Evolutionary conservation across 2,113 vertebrate species (phyloP).

Genomic region (Spermophilus dauricus): DNA sequence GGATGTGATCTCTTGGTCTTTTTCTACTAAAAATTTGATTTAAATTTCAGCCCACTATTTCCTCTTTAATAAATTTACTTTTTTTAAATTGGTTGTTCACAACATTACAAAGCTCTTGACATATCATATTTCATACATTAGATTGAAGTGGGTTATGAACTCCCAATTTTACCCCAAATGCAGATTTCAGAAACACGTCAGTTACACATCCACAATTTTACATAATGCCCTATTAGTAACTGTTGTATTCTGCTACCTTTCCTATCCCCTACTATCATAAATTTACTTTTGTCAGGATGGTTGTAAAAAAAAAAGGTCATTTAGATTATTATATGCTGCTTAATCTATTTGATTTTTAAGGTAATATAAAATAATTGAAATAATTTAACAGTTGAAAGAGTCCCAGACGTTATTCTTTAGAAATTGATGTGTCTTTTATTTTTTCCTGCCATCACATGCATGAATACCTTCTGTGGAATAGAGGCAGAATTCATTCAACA

Average conservation of each 20-base stretch:
- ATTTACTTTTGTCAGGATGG: slow-evolving; percentile 47
- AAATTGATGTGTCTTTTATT: not conserved
- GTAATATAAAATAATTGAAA: slow-evolving; percentile 59
- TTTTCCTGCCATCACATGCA: not conserved
- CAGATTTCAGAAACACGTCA: no score
- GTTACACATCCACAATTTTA: no score
- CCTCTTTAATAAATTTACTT: slow-evolving; percentile 23
- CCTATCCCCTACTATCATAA: not conserved
- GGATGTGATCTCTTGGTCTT: not conserved
- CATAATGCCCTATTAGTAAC: no score
- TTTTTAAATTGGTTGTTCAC: not conserved
- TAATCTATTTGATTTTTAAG: slow-evolving; percentile 8
- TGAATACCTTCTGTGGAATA: slow-evolving; percentile 21
- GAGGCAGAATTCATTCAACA: slow-evolving; percentile 40
- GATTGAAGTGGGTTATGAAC: no score
- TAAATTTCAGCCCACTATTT: not conserved
- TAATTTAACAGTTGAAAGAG: slow-evolving; percentile 46
- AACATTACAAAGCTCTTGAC: no score
- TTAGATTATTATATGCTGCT: not conserved
- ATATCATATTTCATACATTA: no score
- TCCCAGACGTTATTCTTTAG: slow-evolving; percentile 34
- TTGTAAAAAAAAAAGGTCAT: not conserved
- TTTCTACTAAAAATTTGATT: slow-evolving; percentile 36
- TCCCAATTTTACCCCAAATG: no score
- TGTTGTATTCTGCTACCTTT: no score